Base-by-base conservation (phyloP, 2,888 invertebrate genomes). In the Campoletis raptor region DNA sequence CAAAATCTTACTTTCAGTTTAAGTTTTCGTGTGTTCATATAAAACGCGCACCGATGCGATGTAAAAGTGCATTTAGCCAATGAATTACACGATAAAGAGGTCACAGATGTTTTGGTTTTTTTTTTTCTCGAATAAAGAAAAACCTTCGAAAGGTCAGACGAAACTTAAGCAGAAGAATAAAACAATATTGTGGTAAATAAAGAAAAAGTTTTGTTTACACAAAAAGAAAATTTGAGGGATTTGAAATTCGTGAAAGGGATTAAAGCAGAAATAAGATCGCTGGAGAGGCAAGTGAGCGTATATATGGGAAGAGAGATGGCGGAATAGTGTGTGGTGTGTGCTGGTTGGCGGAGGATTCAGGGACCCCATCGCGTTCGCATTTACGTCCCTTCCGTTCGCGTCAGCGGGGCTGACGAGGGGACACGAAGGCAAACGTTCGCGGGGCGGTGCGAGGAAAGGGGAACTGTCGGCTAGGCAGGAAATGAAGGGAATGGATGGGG, bases 301-400 rank as follows among this genome's bases (percentile, higher is more conserved):
- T 82, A 69, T 48, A 85, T 85, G 67, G 70, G 76, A 79, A 83
- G 77, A 76, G 76, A 88, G 74, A 86, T 85, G 86, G 89, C 88
- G 86, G 83, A 84, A 86, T 87, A 88, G 48, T 73, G 84, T 87
- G 72, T 24, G 67, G 86, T 85, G 85, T 88, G 88, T 82, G 91
- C 91, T 90, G 93, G 93, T 93, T 92, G 93, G 93, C 87, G 89
- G 91, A 89, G 88, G 90, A 81, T 70, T 79, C 74, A 57, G 81
- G 82, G 89, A 89, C 90, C 92, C 92, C 90, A 92, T 89, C 78
- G 80, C 77, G 77, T 87, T 90, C 90, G 86, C 81, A 90, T 91
- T 82, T 92, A 90, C 91, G 92, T 91, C 92, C 92, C 91, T 92
- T 92, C 90, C 93, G 92, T 89, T 90, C 88, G 86, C 88, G 90